These are phyloP conservation scores for Cebidichthys violaceus DNA, from an alignment of 2,113 vertebrate species.

Conservation along the genomic window DNA sequence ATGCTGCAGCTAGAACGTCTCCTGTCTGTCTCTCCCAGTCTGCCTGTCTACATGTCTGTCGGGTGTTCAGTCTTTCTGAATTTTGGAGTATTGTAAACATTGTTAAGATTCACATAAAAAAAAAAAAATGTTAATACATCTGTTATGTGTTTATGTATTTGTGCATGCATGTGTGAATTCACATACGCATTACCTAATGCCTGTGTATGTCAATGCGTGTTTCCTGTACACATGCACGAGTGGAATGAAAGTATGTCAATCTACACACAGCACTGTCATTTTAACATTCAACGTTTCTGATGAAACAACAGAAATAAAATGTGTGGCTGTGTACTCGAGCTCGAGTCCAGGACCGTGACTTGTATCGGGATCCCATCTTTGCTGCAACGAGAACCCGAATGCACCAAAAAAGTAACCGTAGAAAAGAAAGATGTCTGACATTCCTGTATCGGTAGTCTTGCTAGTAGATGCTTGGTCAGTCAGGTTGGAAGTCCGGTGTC, in stretches of 20 bases:
- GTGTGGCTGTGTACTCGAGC: neutral
- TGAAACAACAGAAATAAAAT: slow-evolving; percentile 12
- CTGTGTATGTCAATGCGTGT: slow-evolving; percentile 1
- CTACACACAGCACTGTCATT: slow-evolving; percentile 29
- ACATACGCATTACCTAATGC: slow-evolving; percentile 12
- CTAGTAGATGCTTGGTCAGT: slow-evolving; percentile 29
- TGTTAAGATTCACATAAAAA: slow-evolving; percentile 73
- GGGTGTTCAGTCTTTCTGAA: slow-evolving; percentile 37
- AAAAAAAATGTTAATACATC: slow-evolving; percentile 42
- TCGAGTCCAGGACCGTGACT: neutral
- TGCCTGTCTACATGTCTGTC: slow-evolving; percentile 30
- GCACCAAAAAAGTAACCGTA: slow-evolving; percentile 6
- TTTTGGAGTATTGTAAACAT: slow-evolving; percentile 73
- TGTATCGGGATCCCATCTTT: neutral
- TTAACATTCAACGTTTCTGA: slow-evolving; percentile 56
- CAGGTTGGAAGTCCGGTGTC: slow-evolving; percentile 36
- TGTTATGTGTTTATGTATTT: slow-evolving; percentile 20
- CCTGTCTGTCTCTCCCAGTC: slow-evolving; percentile 1
- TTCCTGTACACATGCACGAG: slow-evolving; percentile 56
- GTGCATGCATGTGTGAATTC: slow-evolving; percentile 26
- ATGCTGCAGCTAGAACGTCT: slow-evolving; percentile 35
- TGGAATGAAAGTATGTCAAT: slow-evolving; percentile 34
- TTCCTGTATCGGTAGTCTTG: slow-evolving; percentile 57
- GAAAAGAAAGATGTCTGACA: slow-evolving; percentile 52
- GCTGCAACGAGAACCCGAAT: slow-evolving; percentile 19